Evolutionary conservation across 1,140 invertebrate genomes (phyloP), one percentile per base, ranked within the genome.

Genomic region (Bombus impatiens): DNA sequence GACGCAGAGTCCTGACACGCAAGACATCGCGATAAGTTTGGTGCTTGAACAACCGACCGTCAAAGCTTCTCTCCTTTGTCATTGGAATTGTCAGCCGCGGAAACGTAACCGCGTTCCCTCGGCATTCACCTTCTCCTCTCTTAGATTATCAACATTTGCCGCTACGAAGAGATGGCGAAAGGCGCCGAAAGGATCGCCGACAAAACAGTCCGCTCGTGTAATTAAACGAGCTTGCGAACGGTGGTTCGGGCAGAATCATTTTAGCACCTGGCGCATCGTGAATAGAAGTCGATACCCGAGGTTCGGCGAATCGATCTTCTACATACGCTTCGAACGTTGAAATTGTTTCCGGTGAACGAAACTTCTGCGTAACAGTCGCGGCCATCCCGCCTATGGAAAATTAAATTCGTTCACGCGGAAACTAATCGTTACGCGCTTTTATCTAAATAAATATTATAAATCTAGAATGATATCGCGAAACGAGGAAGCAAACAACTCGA

Each of bases 51-150:
- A 81, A 25, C 37, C 15, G 35, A 10, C 57, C 78, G 74, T 88
- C 86, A 74, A 62, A 78, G 62, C 67, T 74, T 53, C 78, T 68
- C 78, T 40, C 81, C 75, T 89, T 89, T 89, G 78, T 88, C 88
- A 59, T 44, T 28, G 81, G 37, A 47, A 18, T 47, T 1, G 35
- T 35, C 53, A 72, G 12, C 42, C 57, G 18, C 65, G 74, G 74
- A 85, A 87, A 89, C 59, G 37, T 42, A 78, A 78, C 47, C 42
- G 37, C n/a, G 37, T 44, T 85, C 70, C 78, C 82, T 40, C 37
- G 68, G 42, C 28, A n/a, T 44, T 89, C 78, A 35, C 82, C 62
- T 70, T 57, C 77, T 37, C 85, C 78, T 70, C 75, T 82, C 87
- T 86, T 78, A 15, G 40, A 88, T 89, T 82, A 86, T 89, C 82